These are phyloP conservation scores for Coleophora deauratella DNA, from an alignment of 2,888 invertebrate species.

Conservation along the genomic window DNA sequence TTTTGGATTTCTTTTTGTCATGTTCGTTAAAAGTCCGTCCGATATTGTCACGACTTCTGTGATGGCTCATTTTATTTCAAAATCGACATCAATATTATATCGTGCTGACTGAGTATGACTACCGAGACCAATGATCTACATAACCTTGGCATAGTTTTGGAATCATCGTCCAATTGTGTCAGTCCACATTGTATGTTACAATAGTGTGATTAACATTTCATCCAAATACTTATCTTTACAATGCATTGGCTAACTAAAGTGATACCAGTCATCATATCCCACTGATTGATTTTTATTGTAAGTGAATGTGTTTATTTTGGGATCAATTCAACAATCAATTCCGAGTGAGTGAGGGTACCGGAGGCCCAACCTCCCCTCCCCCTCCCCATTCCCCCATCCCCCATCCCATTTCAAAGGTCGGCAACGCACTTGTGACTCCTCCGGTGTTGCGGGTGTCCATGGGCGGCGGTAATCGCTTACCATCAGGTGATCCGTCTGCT, in stretches of 20 bases:
- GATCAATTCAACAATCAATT: no score
- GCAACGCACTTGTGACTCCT: no score
- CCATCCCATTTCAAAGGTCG: no score
- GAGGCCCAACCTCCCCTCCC: no score
- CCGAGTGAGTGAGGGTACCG: no score
- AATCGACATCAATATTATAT: constrained; percentile 25
- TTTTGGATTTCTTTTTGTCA: constrained; percentile 38
- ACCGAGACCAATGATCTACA: constrained; percentile 27
- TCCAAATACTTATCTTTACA: not conserved
- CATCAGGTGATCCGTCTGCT: no score
- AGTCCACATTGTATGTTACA: not conserved
- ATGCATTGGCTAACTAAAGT: no score
- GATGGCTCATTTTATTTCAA: constrained; percentile 36
- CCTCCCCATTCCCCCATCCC: no score
- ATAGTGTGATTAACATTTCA: not conserved
- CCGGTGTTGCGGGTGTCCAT: no score
- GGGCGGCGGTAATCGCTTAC: no score
- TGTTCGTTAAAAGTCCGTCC: constrained; percentile 42
- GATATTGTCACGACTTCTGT: constrained; percentile 41
- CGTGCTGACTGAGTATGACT: constrained; percentile 24
- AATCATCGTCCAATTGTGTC: constrained; percentile 14
- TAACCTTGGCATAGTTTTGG: constrained; percentile 27
- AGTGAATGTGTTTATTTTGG: no score
- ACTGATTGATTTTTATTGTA: no score
- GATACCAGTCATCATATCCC: not conserved